Evolutionary conservation across 2,888 invertebrate genomes (phyloP).

Genomic region (Exephanes ischioxanthus): DNA sequence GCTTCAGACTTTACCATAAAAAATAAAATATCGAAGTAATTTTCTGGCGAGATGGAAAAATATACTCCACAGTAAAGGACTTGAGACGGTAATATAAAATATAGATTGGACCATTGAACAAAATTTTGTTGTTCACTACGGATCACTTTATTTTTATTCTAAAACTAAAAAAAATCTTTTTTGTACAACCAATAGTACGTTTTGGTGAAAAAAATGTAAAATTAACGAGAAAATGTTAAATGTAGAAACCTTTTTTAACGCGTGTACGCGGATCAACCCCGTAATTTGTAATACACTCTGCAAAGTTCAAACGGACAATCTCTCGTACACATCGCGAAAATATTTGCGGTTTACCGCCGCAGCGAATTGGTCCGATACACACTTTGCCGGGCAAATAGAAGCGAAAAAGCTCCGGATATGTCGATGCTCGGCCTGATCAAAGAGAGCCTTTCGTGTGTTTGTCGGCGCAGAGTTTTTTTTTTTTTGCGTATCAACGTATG

Average conservation of each 20-base stretch:
- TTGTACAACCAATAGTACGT: no score
- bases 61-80: no score
- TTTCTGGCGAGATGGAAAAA: neutral
- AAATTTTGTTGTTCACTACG: no score
- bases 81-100: no score
- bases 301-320: constrained; percentile 11
- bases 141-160: no score
- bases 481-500: neutral
- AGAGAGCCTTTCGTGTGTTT: constrained; percentile 11
- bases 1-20: neutral
- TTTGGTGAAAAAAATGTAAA: no score
- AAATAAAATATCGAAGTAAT: neutral
- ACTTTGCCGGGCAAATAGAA: constrained; percentile 20
- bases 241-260: neutral
- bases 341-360: constrained; percentile 32
- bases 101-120: no score
- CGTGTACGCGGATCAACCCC: neutral
- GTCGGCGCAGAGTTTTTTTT: neutral
- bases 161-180: no score
- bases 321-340: neutral
- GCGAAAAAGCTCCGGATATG: neutral
- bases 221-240: neutral
- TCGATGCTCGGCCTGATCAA: constrained; percentile 18
- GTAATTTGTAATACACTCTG: neutral
- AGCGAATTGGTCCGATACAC: constrained; percentile 13